Evolutionary conservation across 2,113 vertebrate species (phyloP), one percentile per base, ranked within the genome.

Genomic region (Bambusicola thoracicus): DNA sequence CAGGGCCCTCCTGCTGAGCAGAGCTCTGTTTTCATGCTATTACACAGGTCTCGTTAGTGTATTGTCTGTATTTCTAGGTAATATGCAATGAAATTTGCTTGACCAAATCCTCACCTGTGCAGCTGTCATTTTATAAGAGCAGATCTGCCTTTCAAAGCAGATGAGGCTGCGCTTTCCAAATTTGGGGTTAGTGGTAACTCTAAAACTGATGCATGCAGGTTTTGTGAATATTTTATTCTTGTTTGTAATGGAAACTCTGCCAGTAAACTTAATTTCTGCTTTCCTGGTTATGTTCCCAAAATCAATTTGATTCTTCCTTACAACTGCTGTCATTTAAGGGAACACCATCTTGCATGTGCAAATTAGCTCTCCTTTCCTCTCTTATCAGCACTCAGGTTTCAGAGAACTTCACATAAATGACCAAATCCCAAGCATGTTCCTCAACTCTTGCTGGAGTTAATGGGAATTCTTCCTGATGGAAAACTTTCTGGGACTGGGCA

Each of bases 401-500:
- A 24, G 49, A 73, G 49, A 32, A 18, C 61, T 51, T 51, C 41
- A 83, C 2, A 3, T 22, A n/a, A 72, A 89, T 24, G 1, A 62
- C 27, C 21, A 72, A 75, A 88, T 72, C 30, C 43, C 70, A 36
- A 51, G 6, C 5, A 16, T 55, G 73, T 53, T 72, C n/a, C 46
- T 67, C 67, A 93, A 34, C 4, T 80, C 17, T 51, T 78, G 11
- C 18, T 75, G 38, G 72, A 94, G 27, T 61, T 72, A 56, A 40
- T 68, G 8, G 22, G n/a, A 87, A 29, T 4, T 83, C 74, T 74
- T 81, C 11, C 56, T 82, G 25, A 24, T 5, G 24, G 44, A 93
- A 76, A 92, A 29, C 91, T 93, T 73, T 27, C 44, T 59, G 56
- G 83, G 38, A 83, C 91, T 87, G 70, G 59, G 27, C 51, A 22